These are phyloP conservation scores for Taenioides sp. DNA, from an alignment of 2,797 vertebrate species.

Conservation along the genomic window DNA sequence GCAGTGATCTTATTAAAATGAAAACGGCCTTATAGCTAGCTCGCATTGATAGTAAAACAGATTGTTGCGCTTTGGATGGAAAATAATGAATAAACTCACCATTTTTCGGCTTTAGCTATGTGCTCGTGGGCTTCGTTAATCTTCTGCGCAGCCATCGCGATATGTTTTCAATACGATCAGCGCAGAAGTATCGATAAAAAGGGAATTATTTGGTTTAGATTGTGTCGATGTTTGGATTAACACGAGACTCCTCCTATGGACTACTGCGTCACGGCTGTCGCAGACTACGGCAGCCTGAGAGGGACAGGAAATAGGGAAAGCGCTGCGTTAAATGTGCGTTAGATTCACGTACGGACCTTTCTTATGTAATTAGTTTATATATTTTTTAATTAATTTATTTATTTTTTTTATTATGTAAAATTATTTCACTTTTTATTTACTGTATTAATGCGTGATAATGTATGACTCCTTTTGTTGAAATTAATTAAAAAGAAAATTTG, in stretches of 20 bases:
- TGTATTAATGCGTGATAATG: no score
- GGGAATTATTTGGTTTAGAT: not conserved
- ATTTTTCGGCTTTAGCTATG: slow-evolving; percentile 95
- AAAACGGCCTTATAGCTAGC: slow-evolving; percentile 40
- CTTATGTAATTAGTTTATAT: no score
- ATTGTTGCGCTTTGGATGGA: not conserved
- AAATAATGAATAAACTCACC: slow-evolving; percentile 68
- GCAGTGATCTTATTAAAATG: not conserved
- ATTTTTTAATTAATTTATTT: no score
- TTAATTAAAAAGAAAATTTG: no score
- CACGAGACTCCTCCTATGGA: slow-evolving; percentile 43
- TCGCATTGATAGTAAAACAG: slow-evolving; percentile 23
- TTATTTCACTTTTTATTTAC: no score
- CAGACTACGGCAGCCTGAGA: slow-evolving; percentile 57
- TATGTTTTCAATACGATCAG: not conserved
- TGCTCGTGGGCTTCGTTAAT: slow-evolving; percentile 97
- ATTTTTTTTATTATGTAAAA: no score
- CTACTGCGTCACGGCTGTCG: slow-evolving; percentile 56
- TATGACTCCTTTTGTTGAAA: no score
- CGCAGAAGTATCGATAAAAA: not conserved
- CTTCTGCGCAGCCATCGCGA: slow-evolving; percentile 93
- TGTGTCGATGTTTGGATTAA: slow-evolving; percentile 64
- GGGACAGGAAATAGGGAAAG: not conserved
- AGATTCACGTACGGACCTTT: no score
- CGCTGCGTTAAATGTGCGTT: not conserved